These are phyloP conservation scores for Procavia capensis DNA, from an alignment of 2,113 vertebrate genomes.

Conservation along the genomic window DNA sequence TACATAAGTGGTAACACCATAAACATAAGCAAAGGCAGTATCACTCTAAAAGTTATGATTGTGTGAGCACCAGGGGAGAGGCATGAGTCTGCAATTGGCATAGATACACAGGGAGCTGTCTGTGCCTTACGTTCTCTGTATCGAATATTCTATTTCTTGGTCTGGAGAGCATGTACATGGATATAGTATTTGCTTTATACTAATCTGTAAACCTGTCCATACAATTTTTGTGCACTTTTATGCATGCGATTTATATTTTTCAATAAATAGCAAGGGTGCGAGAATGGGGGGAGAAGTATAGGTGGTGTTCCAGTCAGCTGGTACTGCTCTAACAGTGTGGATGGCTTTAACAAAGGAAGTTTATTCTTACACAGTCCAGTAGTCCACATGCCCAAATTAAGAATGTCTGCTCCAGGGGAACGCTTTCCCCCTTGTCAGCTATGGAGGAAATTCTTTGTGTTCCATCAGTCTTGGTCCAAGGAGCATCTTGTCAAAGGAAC, in stretches of 20 bases:
- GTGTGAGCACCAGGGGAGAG: not conserved
- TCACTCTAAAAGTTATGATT: not conserved
- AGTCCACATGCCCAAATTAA: no score
- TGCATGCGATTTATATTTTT: not conserved
- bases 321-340: no score
- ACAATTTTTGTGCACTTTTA: not conserved
- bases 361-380: no score
- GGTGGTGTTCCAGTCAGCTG: no score
- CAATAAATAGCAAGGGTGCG: no score
- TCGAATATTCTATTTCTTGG: not conserved
- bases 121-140: not conserved
- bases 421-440: no score
- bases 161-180: not conserved
- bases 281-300: no score
- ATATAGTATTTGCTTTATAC: not conserved
- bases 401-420: no score
- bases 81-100: not conserved
- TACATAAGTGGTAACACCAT: not conserved
- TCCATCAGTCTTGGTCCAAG: no score
- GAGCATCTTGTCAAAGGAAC: no score
- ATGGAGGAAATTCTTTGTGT: no score
- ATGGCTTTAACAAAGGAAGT: no score
- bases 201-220: not conserved
- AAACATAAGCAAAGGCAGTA: not conserved
- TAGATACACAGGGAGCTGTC: not conserved